Percentiles rank a stretch among this genome's conserved stretches.
These are phyloP conservation scores for Thumatha senex DNA, from an alignment of 2,888 invertebrate species.

Conservation along the genomic window DNA sequence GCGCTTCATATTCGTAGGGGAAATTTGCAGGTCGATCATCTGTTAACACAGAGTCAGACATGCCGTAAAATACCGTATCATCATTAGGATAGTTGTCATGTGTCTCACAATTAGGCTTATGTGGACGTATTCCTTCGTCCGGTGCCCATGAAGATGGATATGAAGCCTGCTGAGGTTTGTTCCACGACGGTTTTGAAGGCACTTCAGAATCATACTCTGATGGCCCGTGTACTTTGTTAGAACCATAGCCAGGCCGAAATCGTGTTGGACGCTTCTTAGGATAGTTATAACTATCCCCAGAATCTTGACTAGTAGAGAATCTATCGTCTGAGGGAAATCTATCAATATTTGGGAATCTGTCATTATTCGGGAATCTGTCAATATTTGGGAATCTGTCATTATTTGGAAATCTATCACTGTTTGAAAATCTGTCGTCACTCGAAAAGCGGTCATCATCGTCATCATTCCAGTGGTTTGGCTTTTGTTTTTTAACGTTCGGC, in stretches of 20 bases:
- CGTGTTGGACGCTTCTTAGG: constrained; percentile 63
- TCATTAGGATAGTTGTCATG: constrained; percentile 59
- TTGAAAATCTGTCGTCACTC: constrained; percentile 35
- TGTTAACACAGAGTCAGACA: constrained; percentile 73
- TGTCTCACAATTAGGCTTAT: constrained; percentile 71
- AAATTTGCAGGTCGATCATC: constrained; percentile 77
- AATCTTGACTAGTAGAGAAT: constrained; percentile 47
- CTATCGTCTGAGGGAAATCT: constrained; percentile 25
- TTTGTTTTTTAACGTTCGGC: constrained; percentile 83
- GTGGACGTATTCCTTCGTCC: constrained; percentile 69
- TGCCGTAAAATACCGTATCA: constrained; percentile 64
- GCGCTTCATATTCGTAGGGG: constrained; percentile 74
- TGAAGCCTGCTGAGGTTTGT: constrained; percentile 55
- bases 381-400: constrained; percentile 33
- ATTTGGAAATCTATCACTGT: constrained; percentile 35
- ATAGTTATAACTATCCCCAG: constrained; percentile 54
- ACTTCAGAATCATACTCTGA: constrained; percentile 65
- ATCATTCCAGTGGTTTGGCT: constrained; percentile 72
- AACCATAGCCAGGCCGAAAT: constrained; percentile 65
- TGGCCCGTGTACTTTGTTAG: constrained; percentile 65
- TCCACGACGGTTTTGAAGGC: constrained; percentile 71
- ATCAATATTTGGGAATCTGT: constrained; percentile 39
- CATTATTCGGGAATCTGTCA: constrained; percentile 38
- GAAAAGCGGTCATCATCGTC: constrained; percentile 46
- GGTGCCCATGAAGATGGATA: constrained; percentile 67